These are phyloP conservation scores for Nemapogon koenigi DNA, from an alignment of 2,888 invertebrate genomes.

Conservation along the genomic window DNA sequence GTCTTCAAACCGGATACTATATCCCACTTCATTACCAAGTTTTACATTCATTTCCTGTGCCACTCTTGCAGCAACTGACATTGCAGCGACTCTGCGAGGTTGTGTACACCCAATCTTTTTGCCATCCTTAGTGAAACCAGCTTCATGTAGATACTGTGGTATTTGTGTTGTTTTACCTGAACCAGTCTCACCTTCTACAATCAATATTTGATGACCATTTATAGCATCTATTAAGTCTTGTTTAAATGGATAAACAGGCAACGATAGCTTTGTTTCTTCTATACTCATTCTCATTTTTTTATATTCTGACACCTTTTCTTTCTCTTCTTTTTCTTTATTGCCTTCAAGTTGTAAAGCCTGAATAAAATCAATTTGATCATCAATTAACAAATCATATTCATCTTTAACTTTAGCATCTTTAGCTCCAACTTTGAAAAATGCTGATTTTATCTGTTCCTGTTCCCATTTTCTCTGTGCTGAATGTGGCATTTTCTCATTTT, in stretches of 20 bases:
- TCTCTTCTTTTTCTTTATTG: slow-evolving; percentile 61
- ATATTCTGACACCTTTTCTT: slow-evolving; percentile 69
- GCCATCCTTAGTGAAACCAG: slow-evolving; percentile 83
- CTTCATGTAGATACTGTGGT: slow-evolving; percentile 96
- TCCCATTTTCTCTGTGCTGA: slow-evolving; percentile 96
- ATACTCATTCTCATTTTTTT: slow-evolving; percentile 78
- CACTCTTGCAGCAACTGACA: slow-evolving; percentile 99
- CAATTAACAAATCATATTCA: slow-evolving; percentile 92
- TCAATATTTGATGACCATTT: slow-evolving; percentile 86
- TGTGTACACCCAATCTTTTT: slow-evolving; percentile 97
- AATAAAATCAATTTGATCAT: slow-evolving; percentile 98
- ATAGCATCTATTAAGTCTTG: slow-evolving; percentile 91
- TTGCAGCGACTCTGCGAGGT: slow-evolving; percentile 96
- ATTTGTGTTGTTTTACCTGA: slow-evolving; percentile 99
- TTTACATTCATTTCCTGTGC: slow-evolving; percentile 98
- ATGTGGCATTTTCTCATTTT: slow-evolving; percentile 81
- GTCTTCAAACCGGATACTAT: slow-evolving; percentile 97
- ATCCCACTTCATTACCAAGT: slow-evolving; percentile 90
- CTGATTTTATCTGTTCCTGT: slow-evolving; percentile 93
- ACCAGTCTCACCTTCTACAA: slow-evolving; percentile 98
- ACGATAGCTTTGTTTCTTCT: slow-evolving; percentile 88
- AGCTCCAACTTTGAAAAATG: slow-evolving; percentile 92
- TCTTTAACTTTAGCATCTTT: slow-evolving; percentile 78
- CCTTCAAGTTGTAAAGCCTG: slow-evolving; percentile 86
- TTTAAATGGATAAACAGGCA: slow-evolving; percentile 94